Evolutionary conservation across 2,113 vertebrate genomes (phyloP).

Genomic region (Eolophus roseicapilla): DNA sequence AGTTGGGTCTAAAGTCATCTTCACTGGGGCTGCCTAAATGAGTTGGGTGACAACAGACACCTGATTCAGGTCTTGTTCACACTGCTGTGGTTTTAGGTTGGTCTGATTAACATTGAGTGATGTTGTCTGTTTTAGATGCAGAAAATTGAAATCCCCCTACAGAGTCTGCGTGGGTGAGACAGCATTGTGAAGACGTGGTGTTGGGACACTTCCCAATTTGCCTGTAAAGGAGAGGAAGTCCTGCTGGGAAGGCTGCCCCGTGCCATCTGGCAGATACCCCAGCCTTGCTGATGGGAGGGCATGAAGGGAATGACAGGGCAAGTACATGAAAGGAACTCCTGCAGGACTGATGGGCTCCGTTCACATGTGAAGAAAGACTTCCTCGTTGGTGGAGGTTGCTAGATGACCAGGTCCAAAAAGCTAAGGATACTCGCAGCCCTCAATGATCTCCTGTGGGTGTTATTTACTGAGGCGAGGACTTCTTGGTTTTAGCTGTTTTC

Average conservation of each 20-base stretch:
- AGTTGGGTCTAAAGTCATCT: neutral
- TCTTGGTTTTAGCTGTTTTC: neutral
- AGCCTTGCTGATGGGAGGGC: neutral
- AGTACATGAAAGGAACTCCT: neutral
- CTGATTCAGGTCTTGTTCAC: neutral
- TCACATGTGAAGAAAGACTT: neutral
- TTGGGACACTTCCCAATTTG: neutral
- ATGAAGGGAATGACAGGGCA: neutral
- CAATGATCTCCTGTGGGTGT: fast-evolving
- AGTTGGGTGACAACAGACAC: neutral
- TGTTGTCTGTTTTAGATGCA: conserved; percentile 61
- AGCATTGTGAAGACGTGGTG: neutral
- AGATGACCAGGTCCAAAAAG: neutral
- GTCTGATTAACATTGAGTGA: fast-evolving
- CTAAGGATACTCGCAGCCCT: neutral
- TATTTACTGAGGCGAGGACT: neutral
- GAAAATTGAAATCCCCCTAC: conserved; percentile 67
- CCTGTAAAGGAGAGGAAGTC: neutral
- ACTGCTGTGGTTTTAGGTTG: neutral
- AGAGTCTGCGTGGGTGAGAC: conserved; percentile 55
- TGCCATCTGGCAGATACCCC: neutral
- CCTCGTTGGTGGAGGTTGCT: neutral
- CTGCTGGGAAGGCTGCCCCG: neutral
- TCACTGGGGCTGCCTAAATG: neutral
- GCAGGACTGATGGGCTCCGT: neutral